Conservation (phyloP, 2,797 vertebrate genomes). For the Sebastes hubbsi region DNA sequence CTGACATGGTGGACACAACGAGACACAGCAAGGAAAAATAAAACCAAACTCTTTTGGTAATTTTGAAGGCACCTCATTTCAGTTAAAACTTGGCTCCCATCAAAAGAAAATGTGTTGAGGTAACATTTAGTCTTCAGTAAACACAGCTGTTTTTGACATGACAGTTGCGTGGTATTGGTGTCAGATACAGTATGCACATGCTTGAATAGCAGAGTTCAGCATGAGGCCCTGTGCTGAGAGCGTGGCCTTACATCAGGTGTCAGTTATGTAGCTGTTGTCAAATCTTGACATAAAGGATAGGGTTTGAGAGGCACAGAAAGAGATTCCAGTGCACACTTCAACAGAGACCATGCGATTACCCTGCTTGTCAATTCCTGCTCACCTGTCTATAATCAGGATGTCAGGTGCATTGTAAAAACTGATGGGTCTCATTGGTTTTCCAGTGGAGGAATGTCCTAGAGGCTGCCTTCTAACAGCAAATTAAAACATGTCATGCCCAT, state of each 20-base stretch:
- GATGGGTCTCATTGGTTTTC: slow-evolving; percentile 20
- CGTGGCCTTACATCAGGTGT: not conserved
- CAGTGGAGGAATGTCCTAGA: slow-evolving; percentile 41
- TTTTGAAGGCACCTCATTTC: not conserved
- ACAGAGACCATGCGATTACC: slow-evolving; percentile 1
- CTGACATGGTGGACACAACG: not conserved
- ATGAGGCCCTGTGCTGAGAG: not conserved
- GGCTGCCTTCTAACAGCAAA: slow-evolving; percentile 48
- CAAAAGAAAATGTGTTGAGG: not conserved
- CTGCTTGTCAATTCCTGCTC: slow-evolving; percentile 45
- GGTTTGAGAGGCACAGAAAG: not conserved
- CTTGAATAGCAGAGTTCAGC: not conserved
- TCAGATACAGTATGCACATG: not conserved
- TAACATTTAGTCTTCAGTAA: not conserved
- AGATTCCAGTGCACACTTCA: slow-evolving; percentile 20
- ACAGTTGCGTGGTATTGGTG: not conserved
- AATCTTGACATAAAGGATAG: slow-evolving; percentile 8
- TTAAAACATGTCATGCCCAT: slow-evolving; percentile 62
- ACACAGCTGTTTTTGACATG: not conserved
- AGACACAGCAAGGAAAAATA: not conserved
- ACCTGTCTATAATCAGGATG: slow-evolving; percentile 62
- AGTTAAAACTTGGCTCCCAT: not conserved
- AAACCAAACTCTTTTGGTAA: not conserved
- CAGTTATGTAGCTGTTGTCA: slow-evolving; percentile 22
- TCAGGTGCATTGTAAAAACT: slow-evolving; percentile 52